Percentiles rank a stretch among this genome's conserved stretches.
Evolutionary conservation across 1,140 invertebrate genomes (phyloP).

Genomic region (Marisa cornuarietis): DNA sequence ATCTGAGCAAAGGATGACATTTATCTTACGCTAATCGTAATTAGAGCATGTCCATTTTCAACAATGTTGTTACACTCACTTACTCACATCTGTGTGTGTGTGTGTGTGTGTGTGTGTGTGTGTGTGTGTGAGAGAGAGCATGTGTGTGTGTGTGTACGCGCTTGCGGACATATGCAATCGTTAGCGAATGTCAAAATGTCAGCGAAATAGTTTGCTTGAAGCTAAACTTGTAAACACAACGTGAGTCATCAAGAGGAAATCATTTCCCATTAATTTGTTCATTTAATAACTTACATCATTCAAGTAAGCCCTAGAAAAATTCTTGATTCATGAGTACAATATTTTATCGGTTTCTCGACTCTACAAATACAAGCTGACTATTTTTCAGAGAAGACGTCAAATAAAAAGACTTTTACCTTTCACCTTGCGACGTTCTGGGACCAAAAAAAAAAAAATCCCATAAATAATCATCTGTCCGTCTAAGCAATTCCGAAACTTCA

Average conservation of each 20-base stretch:
- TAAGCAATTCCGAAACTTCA: no score
- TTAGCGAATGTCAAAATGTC: neutral
- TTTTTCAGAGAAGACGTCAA: no score
- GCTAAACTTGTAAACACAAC: neutral
- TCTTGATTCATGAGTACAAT: no score
- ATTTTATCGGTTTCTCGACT: no score
- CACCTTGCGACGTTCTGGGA: no score
- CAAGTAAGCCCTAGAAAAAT: neutral
- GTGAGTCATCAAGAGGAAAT: neutral
- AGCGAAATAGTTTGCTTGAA: neutral
- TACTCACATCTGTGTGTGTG: conserved; percentile 2
- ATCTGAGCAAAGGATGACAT: no score
- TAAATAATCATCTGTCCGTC: no score
- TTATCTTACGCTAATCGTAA: no score
- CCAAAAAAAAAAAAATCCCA: no score
- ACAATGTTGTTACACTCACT: neutral
- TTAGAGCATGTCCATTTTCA: neutral
- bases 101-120: conserved; percentile 10
- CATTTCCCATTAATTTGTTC: neutral
- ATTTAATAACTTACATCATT: neutral
- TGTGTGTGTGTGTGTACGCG: conserved; percentile 9
- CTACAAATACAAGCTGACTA: no score
- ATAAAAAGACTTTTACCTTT: no score
- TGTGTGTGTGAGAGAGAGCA: conserved; percentile 14
- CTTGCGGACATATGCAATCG: neutral